phyloP scores from a whole-genome alignment of 1,140 invertebrate genomes.

The Brachionus plicatilis region DNA sequence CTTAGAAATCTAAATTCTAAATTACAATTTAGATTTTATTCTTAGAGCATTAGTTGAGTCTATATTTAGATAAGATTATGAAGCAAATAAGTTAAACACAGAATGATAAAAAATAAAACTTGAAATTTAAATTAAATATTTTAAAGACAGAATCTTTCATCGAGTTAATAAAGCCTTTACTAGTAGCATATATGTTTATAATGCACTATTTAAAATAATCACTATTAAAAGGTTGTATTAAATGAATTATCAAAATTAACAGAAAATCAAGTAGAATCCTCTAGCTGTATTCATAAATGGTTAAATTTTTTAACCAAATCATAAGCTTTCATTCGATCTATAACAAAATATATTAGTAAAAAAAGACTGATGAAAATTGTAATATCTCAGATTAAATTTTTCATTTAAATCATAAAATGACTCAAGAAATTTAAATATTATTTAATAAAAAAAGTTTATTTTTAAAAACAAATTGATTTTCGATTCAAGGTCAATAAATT shows the following conservation, averaged over 20 bases:
- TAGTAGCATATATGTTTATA: too few species aligned
- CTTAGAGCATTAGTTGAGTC: neutral
- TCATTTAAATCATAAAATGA: too few species aligned
- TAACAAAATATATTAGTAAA: too few species aligned
- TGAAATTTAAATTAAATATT: neutral
- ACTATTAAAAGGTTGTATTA: neutral
- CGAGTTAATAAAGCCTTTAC: neutral
- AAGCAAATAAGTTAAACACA: neutral
- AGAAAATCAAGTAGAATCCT: neutral
- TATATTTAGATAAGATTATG: neutral
- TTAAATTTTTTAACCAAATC: too few species aligned
- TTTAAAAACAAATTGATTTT: too few species aligned
- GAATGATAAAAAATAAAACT: neutral
- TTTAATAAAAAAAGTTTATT: too few species aligned
- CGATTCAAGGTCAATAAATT: too few species aligned
- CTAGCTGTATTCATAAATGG: neutral
- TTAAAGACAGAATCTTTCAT: neutral
- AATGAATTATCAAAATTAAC: neutral
- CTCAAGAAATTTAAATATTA: too few species aligned
- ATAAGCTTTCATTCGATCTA: too few species aligned
- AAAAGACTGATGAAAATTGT: too few species aligned
- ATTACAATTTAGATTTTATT: neutral
- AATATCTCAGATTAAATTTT: too few species aligned
- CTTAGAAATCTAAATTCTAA: neutral
- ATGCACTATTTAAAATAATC: too few species aligned